phyloP scores from a whole-genome alignment of 2,888 invertebrate species.

The Pemphredon lugubris region DNA sequence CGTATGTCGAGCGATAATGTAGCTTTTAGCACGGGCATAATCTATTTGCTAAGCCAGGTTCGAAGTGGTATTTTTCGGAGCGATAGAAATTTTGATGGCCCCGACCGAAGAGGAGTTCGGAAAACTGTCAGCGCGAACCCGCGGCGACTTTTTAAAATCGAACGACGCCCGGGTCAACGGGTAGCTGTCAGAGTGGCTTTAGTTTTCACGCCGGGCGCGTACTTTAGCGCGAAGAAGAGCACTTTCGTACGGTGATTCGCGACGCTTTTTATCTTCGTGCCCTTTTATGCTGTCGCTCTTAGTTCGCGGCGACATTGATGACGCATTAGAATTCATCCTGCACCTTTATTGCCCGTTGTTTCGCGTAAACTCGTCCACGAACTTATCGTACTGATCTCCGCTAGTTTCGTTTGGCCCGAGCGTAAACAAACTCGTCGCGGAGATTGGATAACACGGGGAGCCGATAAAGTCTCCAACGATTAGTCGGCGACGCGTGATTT shows the following conservation, averaged over 20 bases:
- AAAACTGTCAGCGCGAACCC: conserved; percentile 32
- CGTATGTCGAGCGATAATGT: not conserved
- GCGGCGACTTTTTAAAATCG: conserved; percentile 46
- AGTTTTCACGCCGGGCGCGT: conserved; percentile 33
- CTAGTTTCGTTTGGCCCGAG: too few relatives aligned
- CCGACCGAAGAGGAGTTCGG: conserved; percentile 24
- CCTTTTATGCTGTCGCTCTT: conserved; percentile 53
- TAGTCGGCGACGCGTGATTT: too few relatives aligned
- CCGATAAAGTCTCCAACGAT: too few relatives aligned
- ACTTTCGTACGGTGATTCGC: conserved; percentile 53
- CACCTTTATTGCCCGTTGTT: conserved; percentile 31
- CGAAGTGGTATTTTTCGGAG: conserved; percentile 19
- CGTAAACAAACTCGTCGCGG: too few relatives aligned
- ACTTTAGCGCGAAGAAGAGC: conserved; percentile 40
- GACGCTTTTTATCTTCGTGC: conserved; percentile 45
- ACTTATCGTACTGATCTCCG: too few relatives aligned
- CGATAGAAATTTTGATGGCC: conserved; percentile 28
- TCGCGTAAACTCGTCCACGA: conserved; percentile 9
- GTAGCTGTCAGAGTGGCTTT: conserved; percentile 51
- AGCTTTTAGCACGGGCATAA: conserved; percentile 3
- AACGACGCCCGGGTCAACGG: conserved; percentile 41
- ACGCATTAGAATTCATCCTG: conserved; percentile 54
- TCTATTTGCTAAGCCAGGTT: not conserved
- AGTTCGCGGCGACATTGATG: conserved; percentile 36
- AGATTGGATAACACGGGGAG: too few relatives aligned